phyloP scores from a whole-genome alignment of 2,888 invertebrate species.

The Ennomos quercinarius region DNA sequence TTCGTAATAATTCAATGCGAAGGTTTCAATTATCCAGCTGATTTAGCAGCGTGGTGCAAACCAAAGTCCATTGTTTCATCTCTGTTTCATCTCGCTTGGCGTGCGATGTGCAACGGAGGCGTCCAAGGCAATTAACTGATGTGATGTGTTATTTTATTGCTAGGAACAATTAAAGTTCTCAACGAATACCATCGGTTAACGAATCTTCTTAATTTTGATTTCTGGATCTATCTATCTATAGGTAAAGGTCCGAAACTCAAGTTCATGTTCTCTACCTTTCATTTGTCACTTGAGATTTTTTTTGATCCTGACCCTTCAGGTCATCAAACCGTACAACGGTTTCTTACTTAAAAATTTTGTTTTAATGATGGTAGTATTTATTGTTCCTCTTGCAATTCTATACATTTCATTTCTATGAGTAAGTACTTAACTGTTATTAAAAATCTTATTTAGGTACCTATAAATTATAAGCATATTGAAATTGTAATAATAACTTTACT shows the following conservation, averaged over 20 bases:
- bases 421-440: too few relatives aligned
- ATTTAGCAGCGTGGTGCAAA: conserved; percentile 28
- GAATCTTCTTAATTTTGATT: conserved; percentile 12
- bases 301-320: too few relatives aligned
- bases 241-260: not conserved
- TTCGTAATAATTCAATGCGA: too few relatives aligned
- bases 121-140: conserved; percentile 49
- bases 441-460: too few relatives aligned
- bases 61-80: conserved; percentile 43
- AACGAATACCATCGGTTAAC: conserved; percentile 8
- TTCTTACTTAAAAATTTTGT: too few relatives aligned
- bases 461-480: too few relatives aligned
- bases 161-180: conserved; percentile 27
- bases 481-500: not conserved
- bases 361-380: conserved; percentile 5
- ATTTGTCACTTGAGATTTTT: conserved; percentile 4
- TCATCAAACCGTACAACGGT: too few relatives aligned
- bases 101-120: conserved; percentile 15
- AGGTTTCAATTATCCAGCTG: conserved; percentile 5
- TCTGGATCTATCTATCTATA: not conserved
- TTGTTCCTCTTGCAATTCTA: conserved; percentile 2
- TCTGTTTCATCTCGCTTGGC: conserved; percentile 24
- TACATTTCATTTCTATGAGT: too few relatives aligned
- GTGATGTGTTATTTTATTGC: conserved; percentile 14
- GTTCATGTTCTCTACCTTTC: not conserved